Evolutionary conservation across 2,797 vertebrate genomes (phyloP).

Genomic region (Parambassis ranga): DNA sequence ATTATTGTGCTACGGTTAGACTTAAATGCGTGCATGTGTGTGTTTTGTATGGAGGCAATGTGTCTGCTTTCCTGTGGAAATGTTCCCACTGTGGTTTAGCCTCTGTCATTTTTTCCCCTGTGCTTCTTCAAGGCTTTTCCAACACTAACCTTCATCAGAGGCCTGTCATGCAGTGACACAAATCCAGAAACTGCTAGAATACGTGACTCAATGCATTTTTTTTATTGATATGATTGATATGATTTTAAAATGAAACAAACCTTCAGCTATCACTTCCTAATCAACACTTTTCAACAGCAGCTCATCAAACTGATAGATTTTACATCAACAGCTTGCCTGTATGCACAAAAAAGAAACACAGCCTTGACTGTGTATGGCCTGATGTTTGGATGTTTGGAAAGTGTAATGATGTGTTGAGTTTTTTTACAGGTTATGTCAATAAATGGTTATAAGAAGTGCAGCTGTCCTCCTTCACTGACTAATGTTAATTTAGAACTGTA

Average conservation of each 20-base stretch:
- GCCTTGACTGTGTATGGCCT: neutral
- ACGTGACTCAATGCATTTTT: neutral
- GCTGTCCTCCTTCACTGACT: neutral
- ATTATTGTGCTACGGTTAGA: constrained; percentile 25
- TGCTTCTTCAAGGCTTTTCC: neutral
- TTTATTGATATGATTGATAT: too few species aligned
- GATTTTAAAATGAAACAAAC: too few species aligned
- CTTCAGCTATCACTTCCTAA: constrained; percentile 18
- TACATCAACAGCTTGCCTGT: neutral
- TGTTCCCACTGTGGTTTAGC: constrained; percentile 37
- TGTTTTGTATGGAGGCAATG: neutral
- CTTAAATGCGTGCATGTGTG: constrained; percentile 4
- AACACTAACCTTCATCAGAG: constrained; percentile 4
- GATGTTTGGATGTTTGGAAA: neutral
- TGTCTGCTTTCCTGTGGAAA: constrained; percentile 35
- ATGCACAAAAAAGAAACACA: neutral
- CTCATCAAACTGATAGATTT: constrained; percentile 3
- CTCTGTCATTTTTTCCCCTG: constrained; percentile 36
- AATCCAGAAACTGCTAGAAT: neutral
- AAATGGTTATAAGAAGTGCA: neutral
- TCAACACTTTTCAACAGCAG: constrained; percentile 9
- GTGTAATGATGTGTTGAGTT: neutral
- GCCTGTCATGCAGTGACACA: neutral
- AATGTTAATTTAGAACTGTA: too few species aligned
- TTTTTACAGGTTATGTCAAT: neutral